Evolutionary conservation across 2,113 vertebrate genomes (phyloP).

Genomic region (Asarcornis scutulata): DNA sequence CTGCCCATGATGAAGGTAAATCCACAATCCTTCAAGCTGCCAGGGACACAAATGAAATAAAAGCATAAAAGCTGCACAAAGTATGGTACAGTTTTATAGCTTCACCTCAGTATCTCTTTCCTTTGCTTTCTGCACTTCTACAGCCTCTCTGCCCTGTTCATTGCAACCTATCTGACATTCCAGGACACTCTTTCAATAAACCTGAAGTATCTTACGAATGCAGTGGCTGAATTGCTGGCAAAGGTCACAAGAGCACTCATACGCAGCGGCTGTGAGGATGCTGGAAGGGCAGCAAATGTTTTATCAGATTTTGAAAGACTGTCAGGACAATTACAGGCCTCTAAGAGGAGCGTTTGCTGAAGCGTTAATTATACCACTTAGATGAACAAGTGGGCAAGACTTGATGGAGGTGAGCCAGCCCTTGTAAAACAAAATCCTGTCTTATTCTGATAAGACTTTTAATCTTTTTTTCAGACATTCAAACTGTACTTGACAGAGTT

Average conservation of each 20-base stretch:
- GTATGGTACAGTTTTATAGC: rapidly evolving
- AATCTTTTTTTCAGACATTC: not conserved
- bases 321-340: not conserved
- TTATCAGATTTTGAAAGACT: not conserved
- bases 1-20: not conserved
- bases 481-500: not conserved
- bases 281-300: not conserved
- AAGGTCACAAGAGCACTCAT: not conserved
- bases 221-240: not conserved
- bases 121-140: not conserved
- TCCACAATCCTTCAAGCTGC: too few relatives aligned
- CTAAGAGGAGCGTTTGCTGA: not conserved
- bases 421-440: not conserved
- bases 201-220: not conserved
- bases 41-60: not conserved
- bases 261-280: not conserved
- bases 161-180: not conserved
- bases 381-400: not conserved
- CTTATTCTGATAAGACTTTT: not conserved
- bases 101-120: not conserved
- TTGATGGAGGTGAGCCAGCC: not conserved
- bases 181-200: not conserved
- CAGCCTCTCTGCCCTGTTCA: not conserved
- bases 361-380: not conserved
- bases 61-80: not conserved